Base-by-base conservation (phyloP, 30 jellyfish, hydroid and myxozoan species). In the Rhopilema esculentum region DNA sequence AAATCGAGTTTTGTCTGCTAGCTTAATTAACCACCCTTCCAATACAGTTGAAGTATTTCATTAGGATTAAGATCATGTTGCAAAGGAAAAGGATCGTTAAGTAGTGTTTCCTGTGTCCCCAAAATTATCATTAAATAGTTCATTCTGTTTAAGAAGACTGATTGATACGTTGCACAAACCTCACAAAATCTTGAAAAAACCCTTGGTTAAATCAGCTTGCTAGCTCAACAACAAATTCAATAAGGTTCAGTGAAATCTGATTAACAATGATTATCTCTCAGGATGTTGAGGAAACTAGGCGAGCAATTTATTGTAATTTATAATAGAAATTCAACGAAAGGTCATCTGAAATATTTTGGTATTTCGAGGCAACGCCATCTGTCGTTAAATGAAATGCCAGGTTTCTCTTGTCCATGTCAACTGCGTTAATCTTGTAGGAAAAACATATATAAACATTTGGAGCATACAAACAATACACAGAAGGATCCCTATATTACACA, bases 311-410 rank as follows among this genome's bases (percentile, higher is more conserved):
- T 40, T 40, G 57, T 40, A 40, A 40, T 40, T 40, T 40, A 6
- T 40, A 2, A 40, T 2, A 40, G 57, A 40, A 40, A 40, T 40
- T 40, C 57, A 40, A 40, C 57, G 12, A 6, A 40, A 40, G 57
- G 57, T 63, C 72, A 24, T 63, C 72, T 24, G 29, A 63, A 63
- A 63, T 63, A 24, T 63, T n/a, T 63, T 63, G 72, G 29, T 63
- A 24, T 24, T 63, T 63, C n/a, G 29, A 19, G 17, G 72, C 27
- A 19, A 63, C 29, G 8, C 17, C 72, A 63, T 63, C 72, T 19
- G 27, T 63, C 72, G n/a, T 63, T 63, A 63, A 6, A 63, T 63
- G 72, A 63, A 63, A 63, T 8, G 72, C 57, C 12, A 40, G 57
- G 57, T 40, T 40, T 12, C 12, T 40, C 73, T n/a, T n/a, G n/a